phyloP scores from a whole-genome alignment of 2,113 vertebrate species.

The Piprites chloris region DNA sequence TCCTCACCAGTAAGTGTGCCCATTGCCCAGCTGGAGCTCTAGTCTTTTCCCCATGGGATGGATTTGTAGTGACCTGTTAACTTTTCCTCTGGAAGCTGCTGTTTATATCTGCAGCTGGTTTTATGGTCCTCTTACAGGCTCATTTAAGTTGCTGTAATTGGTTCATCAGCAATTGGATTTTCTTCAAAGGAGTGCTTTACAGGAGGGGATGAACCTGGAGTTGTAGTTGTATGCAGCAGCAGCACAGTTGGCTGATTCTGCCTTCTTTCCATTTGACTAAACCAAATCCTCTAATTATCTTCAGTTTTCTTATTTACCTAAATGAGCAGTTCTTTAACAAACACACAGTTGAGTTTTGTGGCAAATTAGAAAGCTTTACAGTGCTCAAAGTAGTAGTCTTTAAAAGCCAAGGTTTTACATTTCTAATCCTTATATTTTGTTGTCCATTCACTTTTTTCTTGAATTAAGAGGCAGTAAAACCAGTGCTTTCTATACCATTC shows the following conservation, averaged over 20 bases:
- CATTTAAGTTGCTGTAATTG: not conserved
- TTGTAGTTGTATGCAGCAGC: rapidly evolving
- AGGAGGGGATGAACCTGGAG: not conserved
- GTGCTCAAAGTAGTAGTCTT: not conserved
- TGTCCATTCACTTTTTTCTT: not conserved
- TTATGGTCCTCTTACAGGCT: not conserved
- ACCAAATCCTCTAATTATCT: not conserved
- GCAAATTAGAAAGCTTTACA: not conserved
- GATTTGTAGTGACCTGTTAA: not conserved
- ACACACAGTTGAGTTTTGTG: not conserved
- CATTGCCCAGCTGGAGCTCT: not conserved
- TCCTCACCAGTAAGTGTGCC: not conserved
- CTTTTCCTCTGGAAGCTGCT: not conserved
- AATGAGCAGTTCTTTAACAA: not conserved
- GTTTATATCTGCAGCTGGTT: not conserved
- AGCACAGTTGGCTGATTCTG: not conserved
- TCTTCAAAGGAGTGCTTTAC: not conserved
- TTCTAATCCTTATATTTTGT: not conserved
- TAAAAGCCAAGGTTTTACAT: not conserved
- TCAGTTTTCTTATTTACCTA: not conserved
- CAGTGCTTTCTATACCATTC: not conserved
- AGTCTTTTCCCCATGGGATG: not conserved
- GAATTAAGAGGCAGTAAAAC: not conserved
- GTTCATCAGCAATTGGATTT: not conserved
- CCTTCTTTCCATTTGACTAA: not conserved